A percentile compares a stretch with the other conserved stretches of the same genome.
Conservation (phyloP, 2,113 vertebrate species). For the Axis porcinus region DNA sequence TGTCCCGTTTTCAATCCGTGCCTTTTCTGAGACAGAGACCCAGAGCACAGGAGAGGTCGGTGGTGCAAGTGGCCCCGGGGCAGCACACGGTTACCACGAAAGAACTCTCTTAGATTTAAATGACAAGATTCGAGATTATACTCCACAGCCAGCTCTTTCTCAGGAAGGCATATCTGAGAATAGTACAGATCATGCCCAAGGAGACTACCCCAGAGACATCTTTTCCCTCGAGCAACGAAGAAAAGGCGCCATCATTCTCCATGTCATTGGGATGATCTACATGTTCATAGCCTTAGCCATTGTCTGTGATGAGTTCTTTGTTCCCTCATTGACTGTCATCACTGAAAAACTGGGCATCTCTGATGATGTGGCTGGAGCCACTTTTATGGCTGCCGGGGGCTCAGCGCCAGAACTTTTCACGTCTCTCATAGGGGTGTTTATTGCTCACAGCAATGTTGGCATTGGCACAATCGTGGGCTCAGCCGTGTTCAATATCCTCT, state of each 20-base stretch:
- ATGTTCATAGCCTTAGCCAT: slow-evolving; percentile 99
- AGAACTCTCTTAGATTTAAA: slow-evolving; percentile 93
- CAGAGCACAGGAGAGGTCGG: slow-evolving; percentile 70
- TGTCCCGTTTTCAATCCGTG: slow-evolving; percentile 88
- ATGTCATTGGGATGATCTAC: slow-evolving; percentile 97
- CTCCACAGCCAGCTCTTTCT: slow-evolving; percentile 72
- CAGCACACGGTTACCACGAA: slow-evolving; percentile 76
- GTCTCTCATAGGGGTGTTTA: slow-evolving; percentile 98
- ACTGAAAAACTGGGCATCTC: slow-evolving; percentile 95
- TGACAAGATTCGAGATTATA: slow-evolving; percentile 79
- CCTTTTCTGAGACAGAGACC: slow-evolving; percentile 89
- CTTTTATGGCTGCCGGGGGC: slow-evolving; percentile 98
- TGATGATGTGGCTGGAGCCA: slow-evolving; percentile 97
- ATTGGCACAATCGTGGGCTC: slow-evolving; percentile 98
- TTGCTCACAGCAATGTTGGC: slow-evolving; percentile 98
- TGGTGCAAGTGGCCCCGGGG: slow-evolving; percentile 72
- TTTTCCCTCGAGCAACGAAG: slow-evolving; percentile 90
- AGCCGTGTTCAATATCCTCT: slow-evolving; percentile 98
- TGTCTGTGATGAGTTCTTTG: slow-evolving; percentile 98
- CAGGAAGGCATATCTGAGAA: slow-evolving; percentile 80
- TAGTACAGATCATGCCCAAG: slow-evolving; percentile 79
- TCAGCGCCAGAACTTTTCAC: slow-evolving; percentile 98
- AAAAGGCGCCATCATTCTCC: slow-evolving; percentile 91
- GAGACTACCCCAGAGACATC: slow-evolving; percentile 92
- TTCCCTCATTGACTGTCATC: slow-evolving; percentile 97